Evolutionary conservation across 2,888 invertebrate genomes (phyloP), one percentile per base, ranked within the genome.

Genomic region (Acholoe squamosa): DNA sequence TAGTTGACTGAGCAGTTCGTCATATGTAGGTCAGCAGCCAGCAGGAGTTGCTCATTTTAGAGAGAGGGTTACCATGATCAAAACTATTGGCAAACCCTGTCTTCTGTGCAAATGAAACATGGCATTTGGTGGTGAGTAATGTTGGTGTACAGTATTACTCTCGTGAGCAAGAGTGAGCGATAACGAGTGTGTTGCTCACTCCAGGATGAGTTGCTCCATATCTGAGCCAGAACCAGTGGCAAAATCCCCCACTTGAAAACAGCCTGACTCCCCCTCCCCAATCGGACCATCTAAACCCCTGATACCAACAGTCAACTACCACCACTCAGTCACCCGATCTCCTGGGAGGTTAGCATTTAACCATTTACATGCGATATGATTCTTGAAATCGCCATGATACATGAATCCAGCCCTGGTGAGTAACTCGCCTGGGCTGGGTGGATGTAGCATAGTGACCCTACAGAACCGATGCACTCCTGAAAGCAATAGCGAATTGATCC

Each of bases 11-110:
- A 84, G 86, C 33, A 56, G 86, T 54, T 54, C 54, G 43, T 28
- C 52, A 56, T 56, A 86, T 54, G 28, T 86, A 33, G 86, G 86
- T 86, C 86, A 86, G n/a, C 80, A 86, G n/a, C 80, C 80, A 0
- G 12, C 80, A 28, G 71, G 25, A 28, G 71, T 28, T 71, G 61
- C 61, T 61, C 61, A 61, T n/a, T 61, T 61, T 61, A n/a, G 22
- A n/a, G 61, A n/a, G 61, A 1, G 14, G 61, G 22, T n/a, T 3
- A 61, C 61, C 61, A 19, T 14, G 3, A 43, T 10, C 43, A 43
- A 43, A 43, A 3, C 43, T 43, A 43, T 43, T 43, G 43, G 43
- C 10, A 43, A 3, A 43, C 43, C 43, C 43, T 43, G 43, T 43
- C 43, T 10, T 7, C 43, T 61, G 61, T 3, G 22, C 5, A 12